Percentiles rank a stretch among this genome's conserved stretches.
Conservation (phyloP, 1,140 invertebrate species). For the Drosophila navojoa region DNA sequence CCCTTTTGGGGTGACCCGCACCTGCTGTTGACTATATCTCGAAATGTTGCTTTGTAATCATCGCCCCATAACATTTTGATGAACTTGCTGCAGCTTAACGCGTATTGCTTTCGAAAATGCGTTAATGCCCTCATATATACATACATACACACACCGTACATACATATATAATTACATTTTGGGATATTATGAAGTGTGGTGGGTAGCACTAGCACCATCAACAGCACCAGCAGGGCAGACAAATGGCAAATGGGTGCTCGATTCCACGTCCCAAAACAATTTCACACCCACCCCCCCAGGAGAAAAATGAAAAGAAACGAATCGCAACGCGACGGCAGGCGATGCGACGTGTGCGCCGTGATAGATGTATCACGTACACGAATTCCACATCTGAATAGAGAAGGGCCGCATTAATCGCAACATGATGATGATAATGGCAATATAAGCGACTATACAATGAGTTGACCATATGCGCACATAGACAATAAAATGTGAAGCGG, state of each 20-base stretch:
- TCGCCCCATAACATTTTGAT: conserved; percentile 35
- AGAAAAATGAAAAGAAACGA: not conserved
- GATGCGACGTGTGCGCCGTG: conserved; percentile 36
- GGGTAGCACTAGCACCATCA: not conserved
- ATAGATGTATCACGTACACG: conserved; percentile 47
- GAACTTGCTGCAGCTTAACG: conserved; percentile 38
- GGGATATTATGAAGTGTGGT: conserved; percentile 1
- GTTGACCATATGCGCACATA: conserved; percentile 73
- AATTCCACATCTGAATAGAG: conserved; percentile 28
- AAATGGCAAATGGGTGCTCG: conserved; percentile 20
- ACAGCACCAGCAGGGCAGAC: conserved; percentile 7
- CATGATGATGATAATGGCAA: conserved; percentile 71
- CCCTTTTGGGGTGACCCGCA: conserved; percentile 4
- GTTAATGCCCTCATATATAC: conserved; percentile 36
- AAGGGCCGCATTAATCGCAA: conserved; percentile 58
- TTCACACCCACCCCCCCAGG: conserved; percentile 25
- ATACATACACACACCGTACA: not conserved
- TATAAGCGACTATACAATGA: conserved; percentile 64
- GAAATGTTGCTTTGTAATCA: conserved; percentile 25
- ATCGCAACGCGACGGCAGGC: not conserved
- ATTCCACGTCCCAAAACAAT: conserved; percentile 48
- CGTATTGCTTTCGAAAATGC: conserved; percentile 32
- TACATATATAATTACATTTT: conserved; percentile 12
- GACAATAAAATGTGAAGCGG: conserved; percentile 63
- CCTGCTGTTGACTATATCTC: conserved; percentile 12